Conservation (phyloP, 1,140 invertebrate genomes). For the Monomorium pharaonis region DNA sequence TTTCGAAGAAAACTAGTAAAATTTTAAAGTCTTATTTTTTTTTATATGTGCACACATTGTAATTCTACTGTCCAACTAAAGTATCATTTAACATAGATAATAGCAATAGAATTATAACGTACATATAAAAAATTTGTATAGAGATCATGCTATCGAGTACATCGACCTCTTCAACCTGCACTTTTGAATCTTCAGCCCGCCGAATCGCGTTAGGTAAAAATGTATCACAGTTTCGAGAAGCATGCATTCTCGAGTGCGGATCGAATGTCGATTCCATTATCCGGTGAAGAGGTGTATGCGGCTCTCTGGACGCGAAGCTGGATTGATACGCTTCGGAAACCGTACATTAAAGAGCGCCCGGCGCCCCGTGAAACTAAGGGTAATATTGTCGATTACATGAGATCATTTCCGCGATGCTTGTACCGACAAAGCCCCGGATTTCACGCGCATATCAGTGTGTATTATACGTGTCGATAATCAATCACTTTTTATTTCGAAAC, state of each 20-base stretch:
- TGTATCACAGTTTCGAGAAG: not conserved
- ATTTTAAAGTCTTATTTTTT: not conserved
- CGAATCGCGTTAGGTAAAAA: conserved; percentile 10
- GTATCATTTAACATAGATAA: not conserved
- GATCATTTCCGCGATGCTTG: conserved; percentile 51
- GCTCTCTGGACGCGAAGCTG: conserved; percentile 36
- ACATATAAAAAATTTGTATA: not conserved
- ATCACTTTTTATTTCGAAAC: not conserved
- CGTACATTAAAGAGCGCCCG: not conserved
- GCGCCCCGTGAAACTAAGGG: not conserved
- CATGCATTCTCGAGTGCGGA: not conserved
- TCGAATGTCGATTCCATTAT: conserved; percentile 44
- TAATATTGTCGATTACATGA: conserved; percentile 42
- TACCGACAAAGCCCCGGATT: conserved; percentile 35
- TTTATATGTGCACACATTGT: no score
- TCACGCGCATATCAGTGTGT: conserved; percentile 5
- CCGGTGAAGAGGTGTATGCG: not conserved
- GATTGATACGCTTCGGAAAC: conserved; percentile 58
- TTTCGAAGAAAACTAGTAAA: not conserved
- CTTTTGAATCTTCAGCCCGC: not conserved
- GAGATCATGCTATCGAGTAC: not conserved
- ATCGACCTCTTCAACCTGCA: not conserved
- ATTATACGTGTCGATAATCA: conserved; percentile 30
- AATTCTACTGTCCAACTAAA: no score
- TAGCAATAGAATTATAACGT: not conserved